phyloP scores from a whole-genome alignment of 2,888 invertebrate species.

The Sinelater perroti region DNA sequence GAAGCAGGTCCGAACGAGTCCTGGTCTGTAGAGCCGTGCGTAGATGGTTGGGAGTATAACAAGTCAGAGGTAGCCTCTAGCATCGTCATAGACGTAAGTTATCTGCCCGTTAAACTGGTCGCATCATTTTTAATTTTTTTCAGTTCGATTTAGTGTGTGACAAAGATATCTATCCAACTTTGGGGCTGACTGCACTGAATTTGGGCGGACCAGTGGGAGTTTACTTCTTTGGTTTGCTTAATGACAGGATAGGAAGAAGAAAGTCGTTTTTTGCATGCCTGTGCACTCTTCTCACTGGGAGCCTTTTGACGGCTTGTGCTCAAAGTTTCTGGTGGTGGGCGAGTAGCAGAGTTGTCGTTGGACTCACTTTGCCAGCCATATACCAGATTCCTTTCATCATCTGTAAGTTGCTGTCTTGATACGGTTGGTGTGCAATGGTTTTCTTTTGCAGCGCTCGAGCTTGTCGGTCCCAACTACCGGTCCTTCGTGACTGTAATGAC shows the following conservation, averaged over 20 bases:
- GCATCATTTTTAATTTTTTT: constrained; percentile 57
- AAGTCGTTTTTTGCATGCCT: constrained; percentile 87
- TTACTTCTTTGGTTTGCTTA: constrained; percentile 84
- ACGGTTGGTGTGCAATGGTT: constrained; percentile 3
- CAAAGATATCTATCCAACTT: constrained; percentile 84
- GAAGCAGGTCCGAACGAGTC: constrained; percentile 60
- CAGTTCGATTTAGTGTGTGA: constrained; percentile 93
- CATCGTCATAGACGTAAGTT: constrained; percentile 81
- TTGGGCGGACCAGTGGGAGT: constrained; percentile 91
- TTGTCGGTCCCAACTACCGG: constrained; percentile 90
- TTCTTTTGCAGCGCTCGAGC: constrained; percentile 77
- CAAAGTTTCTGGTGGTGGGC: constrained; percentile 86
- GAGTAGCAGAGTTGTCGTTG: constrained; percentile 81
- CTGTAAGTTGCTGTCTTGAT: constrained; percentile 68
- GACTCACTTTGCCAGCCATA: constrained; percentile 89
- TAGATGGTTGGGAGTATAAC: constrained; percentile 84
- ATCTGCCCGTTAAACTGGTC: constrained; percentile 44
- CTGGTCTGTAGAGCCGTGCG: constrained; percentile 75
- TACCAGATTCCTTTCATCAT: constrained; percentile 96
- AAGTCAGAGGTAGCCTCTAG: constrained; percentile 75
- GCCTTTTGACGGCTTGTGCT: constrained; percentile 81
- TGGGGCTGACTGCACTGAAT: constrained; percentile 86
- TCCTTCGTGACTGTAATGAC: constrained; percentile 94
- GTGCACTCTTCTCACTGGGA: constrained; percentile 80
- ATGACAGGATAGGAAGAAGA: constrained; percentile 87